Percentiles rank a stretch among this genome's conserved stretches.
Conservation (phyloP, 2,113 vertebrate species). For the Chrysemys picta region DNA sequence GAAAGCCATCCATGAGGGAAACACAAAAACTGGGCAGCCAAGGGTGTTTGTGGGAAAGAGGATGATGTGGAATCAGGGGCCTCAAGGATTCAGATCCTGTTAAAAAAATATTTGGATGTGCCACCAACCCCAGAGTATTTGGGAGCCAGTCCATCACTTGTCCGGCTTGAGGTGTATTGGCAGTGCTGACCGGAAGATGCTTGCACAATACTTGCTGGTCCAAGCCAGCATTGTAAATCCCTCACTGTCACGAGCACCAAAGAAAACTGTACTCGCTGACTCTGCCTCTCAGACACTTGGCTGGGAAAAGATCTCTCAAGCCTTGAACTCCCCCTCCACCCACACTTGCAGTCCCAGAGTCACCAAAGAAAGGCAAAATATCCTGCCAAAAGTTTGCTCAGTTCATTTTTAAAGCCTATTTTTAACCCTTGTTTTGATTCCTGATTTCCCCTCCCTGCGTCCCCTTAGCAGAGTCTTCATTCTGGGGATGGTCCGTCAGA, state of each 20-base stretch:
- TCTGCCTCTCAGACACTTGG: constrained; percentile 13
- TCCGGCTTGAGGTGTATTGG: constrained; percentile 34
- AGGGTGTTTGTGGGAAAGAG: neutral
- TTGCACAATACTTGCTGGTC: constrained; percentile 39
- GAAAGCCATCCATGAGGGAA: neutral
- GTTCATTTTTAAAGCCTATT: constrained; percentile 45
- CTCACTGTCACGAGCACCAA: constrained; percentile 20
- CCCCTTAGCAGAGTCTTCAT: neutral
- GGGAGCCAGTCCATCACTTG: neutral
- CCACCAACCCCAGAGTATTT: neutral
- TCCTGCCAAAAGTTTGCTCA: constrained; percentile 65
- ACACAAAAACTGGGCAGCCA: neutral
- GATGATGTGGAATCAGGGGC: neutral
- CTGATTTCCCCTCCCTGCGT: neutral
- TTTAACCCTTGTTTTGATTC: constrained; percentile 23
- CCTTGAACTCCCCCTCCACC: constrained; percentile 48
- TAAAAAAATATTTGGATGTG: neutral
- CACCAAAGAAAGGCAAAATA: constrained; percentile 74
- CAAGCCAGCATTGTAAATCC: neutral
- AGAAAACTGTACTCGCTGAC: neutral
- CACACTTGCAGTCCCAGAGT: constrained; percentile 61
- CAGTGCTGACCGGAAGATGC: neutral
- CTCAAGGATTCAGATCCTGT: neutral
- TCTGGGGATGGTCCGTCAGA: neutral
- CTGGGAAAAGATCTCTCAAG: constrained; percentile 43